Evolutionary conservation across 1,140 invertebrate species (phyloP), one percentile per base, ranked within the genome.

Genomic region (Goniozus legneri): DNA sequence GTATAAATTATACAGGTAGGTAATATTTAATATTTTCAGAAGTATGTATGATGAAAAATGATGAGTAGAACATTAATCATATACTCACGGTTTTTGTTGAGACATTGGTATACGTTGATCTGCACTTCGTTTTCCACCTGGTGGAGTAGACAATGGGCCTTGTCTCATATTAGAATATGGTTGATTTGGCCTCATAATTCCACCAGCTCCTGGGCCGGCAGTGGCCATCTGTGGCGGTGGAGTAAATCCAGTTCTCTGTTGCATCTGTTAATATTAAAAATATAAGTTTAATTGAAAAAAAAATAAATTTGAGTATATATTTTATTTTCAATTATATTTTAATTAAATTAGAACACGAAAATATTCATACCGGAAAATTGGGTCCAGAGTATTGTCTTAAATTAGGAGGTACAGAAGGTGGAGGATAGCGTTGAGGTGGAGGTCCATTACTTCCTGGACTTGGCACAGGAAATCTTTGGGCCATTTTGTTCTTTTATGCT

Each of bases 81-180:
- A 64, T 43, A 76, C 72, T 66, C 77, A 84, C 78, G 78, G 79
- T 67, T 85, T 85, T 67, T 82, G 81, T 48, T 80, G 83, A n/a
- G 79, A 73, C 68, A 82, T 77, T 3, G 76, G 75, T 38, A 78
- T 77, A 50, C 84, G 75, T 54, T 76, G 79, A 67, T 84, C 84
- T 2, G 75, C 64, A 6, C 80, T 81, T 32, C 84, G 67, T 68
- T 87, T 87, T 24, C 75, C 75, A 27, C 78, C 78, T 14, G 77
- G 75, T 12, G 77, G 76, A 14, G 77, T 75, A 2, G 76, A 68
- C 65, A 81, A 80, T 12, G 80, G 78, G 2, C 79, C 75, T 50
- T 79, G 79, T 18, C 82, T 67, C 79, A 84, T 79, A 24, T 78
- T 81, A 1, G 77, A 71, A 52, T 82, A 82, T 1, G 75, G 72